Percentiles rank a stretch among this genome's conserved stretches.
Evolutionary conservation across 2,888 invertebrate genomes (phyloP).

Genomic region (Micropterix aruncella): DNA sequence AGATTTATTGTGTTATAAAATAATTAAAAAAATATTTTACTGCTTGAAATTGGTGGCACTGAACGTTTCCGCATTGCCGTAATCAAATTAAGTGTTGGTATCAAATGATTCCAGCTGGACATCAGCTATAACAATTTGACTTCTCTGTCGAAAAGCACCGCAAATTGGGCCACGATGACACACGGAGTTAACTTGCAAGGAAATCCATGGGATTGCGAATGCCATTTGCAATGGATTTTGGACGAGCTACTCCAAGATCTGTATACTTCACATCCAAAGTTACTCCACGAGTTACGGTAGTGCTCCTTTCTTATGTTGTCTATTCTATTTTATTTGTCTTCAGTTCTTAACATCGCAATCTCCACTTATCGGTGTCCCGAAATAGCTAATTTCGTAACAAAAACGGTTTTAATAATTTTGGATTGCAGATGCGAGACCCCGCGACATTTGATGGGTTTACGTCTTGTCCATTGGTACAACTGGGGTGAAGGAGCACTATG

Average conservation of each 20-base stretch:
- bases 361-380: no score
- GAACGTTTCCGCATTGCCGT: no score
- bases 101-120: conserved; percentile 39
- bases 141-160: conserved; percentile 23
- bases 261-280: conserved; percentile 25
- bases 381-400: no score
- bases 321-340: no score
- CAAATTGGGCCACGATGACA: conserved; percentile 22
- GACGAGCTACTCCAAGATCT: conserved; percentile 34
- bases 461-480: conserved; percentile 45
- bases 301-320: no score
- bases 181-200: conserved; percentile 39
- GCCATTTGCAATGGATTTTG: conserved; percentile 44
- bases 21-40: no score
- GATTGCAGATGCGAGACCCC: conserved; percentile 36
- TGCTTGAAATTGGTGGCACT: no score
- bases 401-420: no score
- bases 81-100: no score
- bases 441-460: conserved; percentile 25
- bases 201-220: conserved; percentile 49
- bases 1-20: no score
- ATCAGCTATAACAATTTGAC: conserved; percentile 39
- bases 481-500: conserved; percentile 39
- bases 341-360: no score
- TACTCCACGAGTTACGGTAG: conserved; percentile 39